phyloP scores from a whole-genome alignment of 2,797 vertebrate species.

The Lepus townsendii region DNA sequence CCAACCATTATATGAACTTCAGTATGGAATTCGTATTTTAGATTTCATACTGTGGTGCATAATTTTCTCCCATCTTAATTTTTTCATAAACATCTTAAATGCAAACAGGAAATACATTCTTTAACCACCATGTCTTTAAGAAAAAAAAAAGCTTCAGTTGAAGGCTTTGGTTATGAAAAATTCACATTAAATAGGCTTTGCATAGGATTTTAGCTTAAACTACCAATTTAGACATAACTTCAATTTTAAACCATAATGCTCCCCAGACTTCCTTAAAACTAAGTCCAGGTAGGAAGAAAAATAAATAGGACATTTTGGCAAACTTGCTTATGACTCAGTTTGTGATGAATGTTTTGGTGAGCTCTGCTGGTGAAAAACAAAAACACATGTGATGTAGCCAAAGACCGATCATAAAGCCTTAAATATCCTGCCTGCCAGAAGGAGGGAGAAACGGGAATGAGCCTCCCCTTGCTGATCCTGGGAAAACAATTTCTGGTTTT shows the following conservation, averaged over 20 bases:
- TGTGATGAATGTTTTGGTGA: slow-evolving; percentile 16
- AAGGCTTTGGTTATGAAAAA: not conserved
- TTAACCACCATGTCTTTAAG: not conserved
- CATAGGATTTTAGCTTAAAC: slow-evolving; percentile 48
- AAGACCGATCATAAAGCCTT: slow-evolving; percentile 19
- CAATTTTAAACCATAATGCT: slow-evolving; percentile 65
- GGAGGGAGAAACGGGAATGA: not conserved
- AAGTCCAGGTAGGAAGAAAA: slow-evolving; percentile 33
- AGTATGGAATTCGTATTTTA: slow-evolving; percentile 47
- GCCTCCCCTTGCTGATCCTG: not conserved
- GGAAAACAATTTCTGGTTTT: slow-evolving; percentile 4
- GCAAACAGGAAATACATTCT: not conserved
- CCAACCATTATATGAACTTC: not conserved
- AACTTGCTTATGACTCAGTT: slow-evolving; percentile 30
- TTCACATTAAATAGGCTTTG: slow-evolving; percentile 19
- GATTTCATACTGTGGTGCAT: not conserved
- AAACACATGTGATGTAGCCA: slow-evolving; percentile 5
- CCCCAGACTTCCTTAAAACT: slow-evolving; percentile 63
- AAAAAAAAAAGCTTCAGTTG: not conserved
- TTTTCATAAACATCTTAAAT: not conserved
- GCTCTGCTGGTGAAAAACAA: not conserved
- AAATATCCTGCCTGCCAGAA: not conserved
- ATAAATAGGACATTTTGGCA: not conserved
- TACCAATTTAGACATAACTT: slow-evolving; percentile 51
- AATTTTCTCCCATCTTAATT: not conserved